Percentiles rank a stretch among this genome's conserved stretches.
Evolutionary conservation across 2,888 invertebrate genomes (phyloP).

Genomic region (Noctua janthe): DNA sequence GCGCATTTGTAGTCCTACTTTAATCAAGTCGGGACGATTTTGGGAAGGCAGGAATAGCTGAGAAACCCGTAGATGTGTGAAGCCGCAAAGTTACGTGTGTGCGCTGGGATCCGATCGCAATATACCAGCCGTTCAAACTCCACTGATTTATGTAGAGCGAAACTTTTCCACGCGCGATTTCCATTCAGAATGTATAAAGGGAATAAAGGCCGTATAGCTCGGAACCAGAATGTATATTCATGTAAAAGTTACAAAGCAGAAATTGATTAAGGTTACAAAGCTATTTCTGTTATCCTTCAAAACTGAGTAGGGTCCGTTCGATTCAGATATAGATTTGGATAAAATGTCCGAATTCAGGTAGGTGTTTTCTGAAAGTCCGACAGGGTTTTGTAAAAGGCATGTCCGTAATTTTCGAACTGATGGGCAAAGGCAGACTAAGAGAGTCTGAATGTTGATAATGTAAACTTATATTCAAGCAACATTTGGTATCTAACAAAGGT

Average conservation of each 20-base stretch:
- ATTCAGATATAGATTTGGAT: slow-evolving; percentile 31
- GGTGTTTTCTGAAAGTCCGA: slow-evolving; percentile 3
- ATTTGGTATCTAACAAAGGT: slow-evolving; percentile 3
- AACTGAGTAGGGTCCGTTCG: slow-evolving; percentile 49
- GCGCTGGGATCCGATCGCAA: slow-evolving; percentile 30
- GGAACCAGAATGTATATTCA: slow-evolving; percentile 34
- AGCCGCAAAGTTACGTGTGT: slow-evolving; percentile 25
- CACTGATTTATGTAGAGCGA: slow-evolving; percentile 55
- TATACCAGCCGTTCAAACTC: slow-evolving; percentile 36
- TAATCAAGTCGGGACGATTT: slow-evolving; percentile 45
- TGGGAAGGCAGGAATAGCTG: slow-evolving; percentile 16
- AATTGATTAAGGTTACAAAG: slow-evolving; percentile 47
- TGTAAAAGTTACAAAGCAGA: slow-evolving; percentile 40
- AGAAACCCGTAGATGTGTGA: slow-evolving; percentile 43
- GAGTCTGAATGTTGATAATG: neutral
- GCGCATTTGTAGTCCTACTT: slow-evolving; percentile 32
- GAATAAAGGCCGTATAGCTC: slow-evolving; percentile 20
- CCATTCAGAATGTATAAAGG: slow-evolving; percentile 38
- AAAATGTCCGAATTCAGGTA: slow-evolving; percentile 27
- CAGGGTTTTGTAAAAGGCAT: neutral
- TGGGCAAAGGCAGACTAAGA: neutral
- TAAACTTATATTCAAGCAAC: neutral
- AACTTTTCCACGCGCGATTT: slow-evolving; percentile 49
- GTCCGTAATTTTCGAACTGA: neutral
- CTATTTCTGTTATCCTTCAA: slow-evolving; percentile 46